Base-by-base conservation (phyloP, 2,113 vertebrate genomes). In the Ramphastos sulfuratus region DNA sequence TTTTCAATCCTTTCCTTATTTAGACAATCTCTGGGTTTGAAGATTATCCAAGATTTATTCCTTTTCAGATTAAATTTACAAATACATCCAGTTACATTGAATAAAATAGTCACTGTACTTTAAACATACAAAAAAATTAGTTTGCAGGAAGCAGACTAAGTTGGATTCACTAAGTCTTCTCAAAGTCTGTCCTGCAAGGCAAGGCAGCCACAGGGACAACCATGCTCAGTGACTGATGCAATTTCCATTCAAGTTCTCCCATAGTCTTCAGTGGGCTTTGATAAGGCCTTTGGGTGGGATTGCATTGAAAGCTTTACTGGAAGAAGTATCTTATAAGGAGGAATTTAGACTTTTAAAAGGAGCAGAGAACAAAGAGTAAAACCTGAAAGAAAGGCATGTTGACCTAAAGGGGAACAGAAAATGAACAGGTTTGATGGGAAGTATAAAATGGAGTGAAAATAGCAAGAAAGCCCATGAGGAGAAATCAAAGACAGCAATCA, bases 1-100 rank as follows among this genome's bases (percentile, higher is more conserved):
- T 87, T 95, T 92, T 95, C 65, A 78, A 84, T 87, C 52, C 82
- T 87, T 97, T 96, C 97, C 96, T 96, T 94, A 93, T 95, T 93
- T 80, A 96, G 93, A 95, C 90, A 96, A 83, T 92, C 95, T 92
- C 56, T 55, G 77, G 55, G 81, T 92, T 92, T 92, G 90, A 93
- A 88, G 86, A 82, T 95, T 74, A 61, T 59, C 88, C 48, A 91
- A 89, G 85, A 89, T 85, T 82, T 92, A 92, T 83, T 89, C 92
- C 91, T 95, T 83, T 92, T 85, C 65, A 70, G 69, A 85, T 92
- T 83, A 35, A 90, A 93, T 92, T 93, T 90, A 89, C 91, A 90
- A 82, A 82, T 92, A 73, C 35, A 78, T 93, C 79, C 86, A 67
- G 92, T 87, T 90, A n/a, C 52, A 13, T 12, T 10, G 87, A 93